Base-by-base conservation (phyloP, 2,888 invertebrate species). In the Elysia crispata region DNA sequence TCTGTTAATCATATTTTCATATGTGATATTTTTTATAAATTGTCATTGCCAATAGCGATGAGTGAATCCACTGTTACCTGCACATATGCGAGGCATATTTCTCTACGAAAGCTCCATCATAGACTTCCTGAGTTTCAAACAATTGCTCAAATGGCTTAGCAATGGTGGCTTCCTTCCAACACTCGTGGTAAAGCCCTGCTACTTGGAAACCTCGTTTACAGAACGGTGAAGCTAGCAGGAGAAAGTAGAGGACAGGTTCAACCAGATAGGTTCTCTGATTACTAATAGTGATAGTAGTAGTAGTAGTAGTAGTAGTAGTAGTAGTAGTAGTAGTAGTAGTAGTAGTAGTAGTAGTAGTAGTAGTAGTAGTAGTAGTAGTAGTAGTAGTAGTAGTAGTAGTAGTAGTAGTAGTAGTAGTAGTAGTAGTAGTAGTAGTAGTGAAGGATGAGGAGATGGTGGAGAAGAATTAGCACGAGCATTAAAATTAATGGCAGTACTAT, bases 11-110 rank as follows among this genome's bases (percentile, higher is more conserved):
- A n/a, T n/a, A n/a, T n/a, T n/a, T n/a, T n/a, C n/a, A n/a, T n/a
- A n/a, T n/a, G n/a, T n/a, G n/a, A n/a, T n/a, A n/a, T n/a, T n/a
- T n/a, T n/a, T n/a, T n/a, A n/a, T n/a, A n/a, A n/a, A n/a, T n/a
- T n/a, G n/a, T 15, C 15, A 60, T 60, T 60, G 60, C 60, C 15
- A 8, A n/a, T n/a, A n/a, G n/a, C n/a, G n/a, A n/a, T n/a, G n/a
- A n/a, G n/a, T n/a, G n/a, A 8, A 23, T 60, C 60, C 5, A 60
- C 23, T 8, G 6, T 50, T 28, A 82, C 82, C 78, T 74, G 76
- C 82, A 82, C 73, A 80, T 78, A 64, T 82, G 80, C n/a, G 41
- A 69, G 33, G 82, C 82, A n/a, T 82, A 82, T 5, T 54, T 73
- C 74, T 82, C 80, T 72, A 82, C 64, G 1, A 81, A 66, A 23